These are phyloP conservation scores for Aix galericulata DNA, from an alignment of 2,113 vertebrate species.

Conservation along the genomic window DNA sequence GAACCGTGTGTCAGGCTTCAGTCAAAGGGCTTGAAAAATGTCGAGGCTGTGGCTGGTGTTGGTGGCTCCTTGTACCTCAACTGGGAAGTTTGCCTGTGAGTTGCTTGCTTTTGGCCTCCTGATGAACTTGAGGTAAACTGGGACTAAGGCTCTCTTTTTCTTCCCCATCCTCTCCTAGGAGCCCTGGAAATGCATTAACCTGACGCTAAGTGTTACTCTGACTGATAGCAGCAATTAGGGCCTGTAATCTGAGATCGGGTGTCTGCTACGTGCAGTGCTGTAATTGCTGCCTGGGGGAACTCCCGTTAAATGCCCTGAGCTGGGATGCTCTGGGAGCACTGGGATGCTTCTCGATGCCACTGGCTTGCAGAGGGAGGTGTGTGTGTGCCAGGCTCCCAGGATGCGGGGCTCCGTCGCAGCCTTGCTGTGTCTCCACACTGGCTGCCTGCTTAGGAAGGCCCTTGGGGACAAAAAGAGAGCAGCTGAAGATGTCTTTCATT, in stretches of 20 bases:
- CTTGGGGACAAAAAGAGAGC: neutral
- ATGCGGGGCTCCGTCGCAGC: neutral
- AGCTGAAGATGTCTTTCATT: neutral
- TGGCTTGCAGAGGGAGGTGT: neutral
- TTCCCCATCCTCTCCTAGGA: neutral
- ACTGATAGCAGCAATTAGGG: conserved; percentile 6
- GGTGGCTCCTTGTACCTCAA: neutral
- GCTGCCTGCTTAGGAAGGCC: neutral
- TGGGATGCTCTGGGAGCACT: neutral
- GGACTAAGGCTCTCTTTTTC: neutral
- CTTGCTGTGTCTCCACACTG: neutral
- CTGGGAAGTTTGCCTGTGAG: neutral
- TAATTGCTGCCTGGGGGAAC: neutral
- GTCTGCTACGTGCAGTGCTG: neutral
- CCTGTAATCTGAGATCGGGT: neutral
- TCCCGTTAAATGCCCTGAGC: neutral
- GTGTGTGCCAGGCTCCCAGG: neutral
- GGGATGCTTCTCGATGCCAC: neutral
- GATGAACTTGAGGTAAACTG: neutral
- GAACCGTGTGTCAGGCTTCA: neutral
- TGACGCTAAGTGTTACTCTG: conserved; percentile 21
- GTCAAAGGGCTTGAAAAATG: neutral
- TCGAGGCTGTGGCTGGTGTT: neutral
- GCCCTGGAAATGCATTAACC: neutral
- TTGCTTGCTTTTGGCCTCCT: neutral